These are phyloP conservation scores for Pseudomyrmex dendroicus DNA, from an alignment of 1,140 invertebrate species.

Conservation along the genomic window DNA sequence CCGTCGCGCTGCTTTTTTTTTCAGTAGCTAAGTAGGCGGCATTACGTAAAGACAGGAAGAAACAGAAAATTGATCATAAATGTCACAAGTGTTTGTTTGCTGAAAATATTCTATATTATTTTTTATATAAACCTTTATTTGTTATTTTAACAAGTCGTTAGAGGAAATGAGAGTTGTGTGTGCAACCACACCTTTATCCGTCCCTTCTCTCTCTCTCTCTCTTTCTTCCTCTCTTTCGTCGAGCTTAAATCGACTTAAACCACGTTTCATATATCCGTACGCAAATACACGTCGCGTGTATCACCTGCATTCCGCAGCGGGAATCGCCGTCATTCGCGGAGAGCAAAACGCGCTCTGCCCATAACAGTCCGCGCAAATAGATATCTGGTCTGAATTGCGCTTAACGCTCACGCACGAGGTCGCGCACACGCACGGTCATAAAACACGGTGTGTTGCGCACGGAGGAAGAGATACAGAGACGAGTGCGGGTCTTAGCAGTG, in stretches of 20 bases:
- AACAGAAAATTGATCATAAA: too few species aligned
- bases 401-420: conserved; percentile 21
- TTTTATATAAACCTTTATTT: too few species aligned
- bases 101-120: background rate
- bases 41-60: background rate
- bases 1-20: background rate
- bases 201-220: too few species aligned
- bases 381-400: conserved; percentile 23
- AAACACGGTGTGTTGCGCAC: background rate
- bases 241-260: conserved; percentile 38
- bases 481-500: too few species aligned
- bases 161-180: too few species aligned
- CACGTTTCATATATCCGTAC: background rate
- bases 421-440: background rate
- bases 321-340: background rate
- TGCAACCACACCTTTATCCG: too few species aligned
- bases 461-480: too few species aligned
- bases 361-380: conserved; percentile 36
- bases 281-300: conserved; percentile 21
- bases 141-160: too few species aligned
- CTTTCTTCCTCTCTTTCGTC: too few species aligned
- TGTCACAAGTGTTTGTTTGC: background rate
- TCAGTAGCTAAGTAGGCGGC: background rate
- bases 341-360: background rate
- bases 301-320: conserved; percentile 9